These are phyloP conservation scores for Baccha elongata DNA, from an alignment of 2,888 invertebrate species.

Conservation along the genomic window DNA sequence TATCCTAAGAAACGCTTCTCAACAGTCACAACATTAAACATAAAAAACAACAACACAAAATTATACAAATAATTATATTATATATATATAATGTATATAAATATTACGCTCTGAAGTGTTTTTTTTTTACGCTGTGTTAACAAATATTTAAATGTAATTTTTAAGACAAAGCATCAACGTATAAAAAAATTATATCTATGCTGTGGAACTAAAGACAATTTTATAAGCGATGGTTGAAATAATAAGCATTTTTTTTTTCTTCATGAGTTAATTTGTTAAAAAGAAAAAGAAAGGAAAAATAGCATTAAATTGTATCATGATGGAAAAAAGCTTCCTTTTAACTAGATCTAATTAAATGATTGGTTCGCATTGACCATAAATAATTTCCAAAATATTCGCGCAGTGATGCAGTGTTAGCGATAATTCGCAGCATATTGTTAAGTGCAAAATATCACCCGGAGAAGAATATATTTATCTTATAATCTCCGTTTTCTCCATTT, in stretches of 20 bases:
- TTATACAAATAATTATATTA: conserved; percentile 30
- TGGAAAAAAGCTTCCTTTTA: conserved; percentile 67
- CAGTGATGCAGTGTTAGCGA: conserved; percentile 76
- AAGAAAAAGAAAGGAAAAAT: conserved; percentile 62
- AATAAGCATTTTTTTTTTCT: conserved; percentile 53
- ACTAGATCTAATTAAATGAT: conserved; percentile 63
- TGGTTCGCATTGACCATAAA: conserved; percentile 60
- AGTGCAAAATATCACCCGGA: conserved; percentile 80
- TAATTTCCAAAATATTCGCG: conserved; percentile 59
- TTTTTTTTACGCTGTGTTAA: conserved; percentile 48
- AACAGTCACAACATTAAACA: conserved; percentile 61
- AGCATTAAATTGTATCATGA: conserved; percentile 66
- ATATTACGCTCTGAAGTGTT: conserved; percentile 50
- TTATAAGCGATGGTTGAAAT: conserved; percentile 56
- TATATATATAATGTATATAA: conserved; percentile 3
- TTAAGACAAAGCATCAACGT: conserved; percentile 51
- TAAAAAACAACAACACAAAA: conserved; percentile 45
- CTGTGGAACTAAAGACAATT: conserved; percentile 61
- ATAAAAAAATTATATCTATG: conserved; percentile 34
- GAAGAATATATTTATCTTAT: conserved; percentile 30
- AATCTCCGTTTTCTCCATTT: conserved; percentile 27
- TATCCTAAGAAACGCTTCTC: conserved; percentile 52
- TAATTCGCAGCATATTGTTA: conserved; percentile 81
- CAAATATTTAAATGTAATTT: conserved; percentile 63
- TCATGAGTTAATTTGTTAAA: conserved; percentile 57